Evolutionary conservation across 2,797 vertebrate genomes (phyloP).

Genomic region (Eutrigla gurnardus): DNA sequence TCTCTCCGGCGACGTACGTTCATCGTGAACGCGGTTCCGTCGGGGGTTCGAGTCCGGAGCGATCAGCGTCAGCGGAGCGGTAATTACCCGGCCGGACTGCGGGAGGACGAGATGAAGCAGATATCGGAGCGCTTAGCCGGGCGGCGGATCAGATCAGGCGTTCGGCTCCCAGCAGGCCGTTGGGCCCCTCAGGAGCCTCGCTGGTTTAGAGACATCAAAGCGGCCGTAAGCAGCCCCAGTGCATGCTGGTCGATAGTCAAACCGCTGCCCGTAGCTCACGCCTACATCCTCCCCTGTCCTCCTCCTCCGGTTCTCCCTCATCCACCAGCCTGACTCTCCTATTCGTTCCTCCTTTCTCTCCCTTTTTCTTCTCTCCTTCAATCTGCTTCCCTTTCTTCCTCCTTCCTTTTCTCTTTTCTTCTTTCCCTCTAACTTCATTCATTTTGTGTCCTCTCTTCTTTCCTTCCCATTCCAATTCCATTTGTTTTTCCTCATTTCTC

Average conservation of each 20-base stretch:
- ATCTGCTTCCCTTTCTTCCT: not conserved
- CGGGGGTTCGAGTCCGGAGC: constrained; percentile 48
- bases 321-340: too few relatives aligned
- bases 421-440: not conserved
- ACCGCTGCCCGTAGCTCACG: constrained; percentile 18
- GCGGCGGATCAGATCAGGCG: not conserved
- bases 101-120: constrained; percentile 63
- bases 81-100: constrained; percentile 61
- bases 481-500: too few relatives aligned
- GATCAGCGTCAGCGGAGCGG: constrained; percentile 54
- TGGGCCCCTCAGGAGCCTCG: constrained; percentile 54
- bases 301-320: not conserved
- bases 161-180: constrained; percentile 54
- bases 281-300: constrained; percentile 2
- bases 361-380: not conserved
- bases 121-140: constrained; percentile 34
- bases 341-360: not conserved
- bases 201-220: constrained; percentile 72
- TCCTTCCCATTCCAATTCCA: not conserved
- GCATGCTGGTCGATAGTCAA: constrained; percentile 62
- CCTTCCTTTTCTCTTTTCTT: not conserved
- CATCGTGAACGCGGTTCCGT: constrained; percentile 35
- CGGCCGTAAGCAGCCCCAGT: constrained; percentile 63
- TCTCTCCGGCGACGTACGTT: constrained; percentile 32
- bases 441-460: not conserved